Base-by-base conservation (phyloP, 1,140 invertebrate genomes). In the Watersipora subatra region DNA sequence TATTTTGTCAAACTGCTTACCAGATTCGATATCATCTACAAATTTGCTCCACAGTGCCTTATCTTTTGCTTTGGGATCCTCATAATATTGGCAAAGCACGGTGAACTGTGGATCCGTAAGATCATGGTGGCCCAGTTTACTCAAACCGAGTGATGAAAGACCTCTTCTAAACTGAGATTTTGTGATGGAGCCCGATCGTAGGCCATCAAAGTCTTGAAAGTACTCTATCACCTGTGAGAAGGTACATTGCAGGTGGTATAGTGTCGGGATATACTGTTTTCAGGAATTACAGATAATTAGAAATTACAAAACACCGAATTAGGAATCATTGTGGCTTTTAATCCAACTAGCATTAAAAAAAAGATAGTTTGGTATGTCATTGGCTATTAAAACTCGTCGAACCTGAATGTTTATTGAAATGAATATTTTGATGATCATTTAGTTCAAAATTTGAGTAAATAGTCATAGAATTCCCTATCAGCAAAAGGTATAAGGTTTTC, bases 181-280 rank as follows among this genome's bases (percentile, higher is more conserved):
- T 64, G 72, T 78, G 62, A 78, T 76, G 1, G 69, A 73, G 2
- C 78, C 78, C 69, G 69, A 75, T 28, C 76, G 68, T 24, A 81
- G 69, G 2, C 70, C 67, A 66, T 81, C 79, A 68, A 71, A 81
- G 62, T 80, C 78, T 70, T 77, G 68, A 66, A 80, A 78, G 66
- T 67, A 76, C 64, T 78, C 76, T 22, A 62, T 66, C 24, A 76
- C 72, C 76, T 76, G 62, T 24, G 67, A 64, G 55, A 61, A 70
- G 63, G n/a, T n/a, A n/a, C n/a, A n/a, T n/a, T 15, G 62, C 62
- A 55, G 57, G 57, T 55, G 17, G 28, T 22, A 34, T 34, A 1
- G 30, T 63, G n/a, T 55, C 12, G 12, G 12, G n/a, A 55, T 55
- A 55, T 55, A n/a, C 34, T 15, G n/a, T 55, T 15, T n/a, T 55